These are phyloP conservation scores for Hipposideros armiger DNA, from an alignment of 2,113 vertebrate species.

Conservation along the genomic window DNA sequence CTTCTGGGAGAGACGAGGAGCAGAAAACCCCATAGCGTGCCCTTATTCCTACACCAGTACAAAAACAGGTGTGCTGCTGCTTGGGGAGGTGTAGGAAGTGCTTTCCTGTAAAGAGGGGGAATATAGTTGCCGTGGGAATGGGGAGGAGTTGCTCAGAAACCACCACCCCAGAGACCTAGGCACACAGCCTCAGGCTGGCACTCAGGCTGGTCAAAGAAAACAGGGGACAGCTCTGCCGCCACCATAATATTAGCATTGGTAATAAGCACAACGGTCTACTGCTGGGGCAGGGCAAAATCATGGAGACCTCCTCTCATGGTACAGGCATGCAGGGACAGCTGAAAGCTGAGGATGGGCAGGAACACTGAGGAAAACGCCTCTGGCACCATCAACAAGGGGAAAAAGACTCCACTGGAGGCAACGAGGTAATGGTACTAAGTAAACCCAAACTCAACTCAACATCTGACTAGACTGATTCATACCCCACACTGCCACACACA, in stretches of 20 bases:
- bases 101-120: neutral
- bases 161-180: neutral
- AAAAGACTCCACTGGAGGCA: neutral
- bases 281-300: neutral
- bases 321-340: neutral
- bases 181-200: neutral
- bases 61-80: neutral
- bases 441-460: neutral
- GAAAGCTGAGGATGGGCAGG: neutral
- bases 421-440: neutral
- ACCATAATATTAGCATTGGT: neutral
- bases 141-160: neutral
- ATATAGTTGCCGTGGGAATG: neutral
- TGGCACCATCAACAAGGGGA: neutral
- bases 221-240: neutral
- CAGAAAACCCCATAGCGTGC: accelerated
- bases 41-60: neutral
- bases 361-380: neutral
- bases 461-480: neutral
- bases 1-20: neutral
- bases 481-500: neutral
- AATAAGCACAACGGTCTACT: neutral
- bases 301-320: neutral
- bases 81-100: neutral
- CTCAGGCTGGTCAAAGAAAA: too few relatives aligned